Base-by-base conservation (phyloP, 2,888 invertebrate species). In the Acanthococcus lagerstroemiae region DNA sequence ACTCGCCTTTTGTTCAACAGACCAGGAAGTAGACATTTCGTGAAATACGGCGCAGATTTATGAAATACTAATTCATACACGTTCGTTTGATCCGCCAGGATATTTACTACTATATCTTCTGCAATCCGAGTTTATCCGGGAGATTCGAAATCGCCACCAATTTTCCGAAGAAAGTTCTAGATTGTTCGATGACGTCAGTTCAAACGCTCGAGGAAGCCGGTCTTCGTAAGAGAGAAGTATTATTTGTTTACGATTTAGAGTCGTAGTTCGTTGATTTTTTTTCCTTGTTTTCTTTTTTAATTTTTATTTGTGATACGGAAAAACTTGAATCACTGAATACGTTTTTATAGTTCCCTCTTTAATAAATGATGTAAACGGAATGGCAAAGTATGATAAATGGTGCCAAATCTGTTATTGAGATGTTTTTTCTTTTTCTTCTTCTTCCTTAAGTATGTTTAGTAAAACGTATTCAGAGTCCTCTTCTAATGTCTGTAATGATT, bases 71-170 rank as follows among this genome's bases (percentile, higher is more conserved):
- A n/a, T n/a, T n/a, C n/a, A n/a, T n/a, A n/a, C n/a, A n/a, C n/a
- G n/a, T n/a, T 27, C 55, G 66, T 63, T 70, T 71, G 67, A 70
- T 70, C 69, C 81, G 83, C 30, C 79, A 96, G 94, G 88, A 90
- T 75, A 83, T 99, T 69, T 94, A 93, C 78, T 88, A 92, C 77
- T 96, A 89, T 79, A 90, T 96, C 70, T 95, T 95, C 79, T 94
- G 95, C 75, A 93, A 96, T 78, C 91, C 93, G 4, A 85, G 87
- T 72, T 87, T 95, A 15, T 96, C 96, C 1, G 84, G 92, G 75
- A 86, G 87, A 75, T 96, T 96, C 76, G 93, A 95, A 80, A 92
- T 96, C 70, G 91, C 92, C 56, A 94, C 93, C 70, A 95, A 95
- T 79, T 96, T 92, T 76, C 96, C 96, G 0, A 90, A 92, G 75